phyloP scores from a whole-genome alignment of 2,113 vertebrate species.

The Clarias batrachus region DNA sequence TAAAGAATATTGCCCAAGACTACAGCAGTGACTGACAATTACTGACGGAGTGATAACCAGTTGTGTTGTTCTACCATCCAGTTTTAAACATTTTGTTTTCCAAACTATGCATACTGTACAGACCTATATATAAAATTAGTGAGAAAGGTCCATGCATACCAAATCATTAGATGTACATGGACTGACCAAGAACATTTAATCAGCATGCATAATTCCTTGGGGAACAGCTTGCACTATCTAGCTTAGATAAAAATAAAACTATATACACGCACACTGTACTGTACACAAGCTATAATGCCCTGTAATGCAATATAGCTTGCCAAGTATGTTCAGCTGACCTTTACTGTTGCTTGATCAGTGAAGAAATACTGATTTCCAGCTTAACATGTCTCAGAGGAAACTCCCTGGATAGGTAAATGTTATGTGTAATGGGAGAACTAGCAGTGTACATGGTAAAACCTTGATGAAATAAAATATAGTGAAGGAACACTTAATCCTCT shows the following conservation, averaged over 20 bases:
- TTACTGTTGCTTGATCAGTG: neutral
- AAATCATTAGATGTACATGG: neutral
- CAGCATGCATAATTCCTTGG: neutral
- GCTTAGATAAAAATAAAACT: too few species aligned
- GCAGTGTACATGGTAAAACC: neutral
- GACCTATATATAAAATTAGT: slow-evolving; percentile 2
- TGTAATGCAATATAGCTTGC: neutral
- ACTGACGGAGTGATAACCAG: neutral
- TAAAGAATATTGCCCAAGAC: neutral
- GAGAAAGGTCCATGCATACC: neutral
- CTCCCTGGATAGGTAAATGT: neutral
- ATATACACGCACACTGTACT: too few species aligned
- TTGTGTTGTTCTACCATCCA: neutral
- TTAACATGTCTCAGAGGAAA: neutral
- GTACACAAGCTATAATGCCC: too few species aligned
- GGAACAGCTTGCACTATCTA: neutral
- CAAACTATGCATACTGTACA: neutral
- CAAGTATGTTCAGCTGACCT: neutral
- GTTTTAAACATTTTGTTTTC: neutral
- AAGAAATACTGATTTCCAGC: neutral
- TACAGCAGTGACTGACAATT: neutral
- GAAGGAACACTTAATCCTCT: neutral
- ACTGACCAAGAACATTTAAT: neutral
- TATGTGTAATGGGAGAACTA: neutral
- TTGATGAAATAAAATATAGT: neutral